Evolutionary conservation across 2,888 invertebrate species (phyloP), one percentile per base, ranked within the genome.

Genomic region (Formica aserva): DNA sequence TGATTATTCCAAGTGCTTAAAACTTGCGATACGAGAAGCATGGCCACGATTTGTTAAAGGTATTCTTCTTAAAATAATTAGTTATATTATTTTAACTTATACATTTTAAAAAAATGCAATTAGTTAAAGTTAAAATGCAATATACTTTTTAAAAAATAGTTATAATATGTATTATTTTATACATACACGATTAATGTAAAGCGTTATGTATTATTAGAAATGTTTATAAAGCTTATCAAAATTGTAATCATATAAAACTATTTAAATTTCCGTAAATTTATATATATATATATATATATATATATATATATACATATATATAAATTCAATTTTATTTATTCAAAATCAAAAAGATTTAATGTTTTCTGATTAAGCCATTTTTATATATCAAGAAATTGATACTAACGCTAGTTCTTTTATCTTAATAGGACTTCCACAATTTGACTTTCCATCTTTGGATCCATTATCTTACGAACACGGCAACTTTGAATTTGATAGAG

Each of bases 391-490:
- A 29, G 13, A 29, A 45, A 45, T 67, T 8, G 8, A 11, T 48
- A 45, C 3, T 48, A 38, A 38, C 26, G 29, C 18, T 41, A 41
- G 0, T 0, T 41, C 13, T 18, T 62, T 41, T 9, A 4, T 48
- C 5, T n/a, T 52, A 11, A 4, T 13, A 76, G 75, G 75, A 18
- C 18, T 63, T 26, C 75, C 75, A 48, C 63, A 76, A 76, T 48
- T 65, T 26, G 35, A 48, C 4, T 52, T 76, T 52, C 76, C 76
- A 26, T 2, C 76, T 13, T 13, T 65, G 18, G 65, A 76, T 52
- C 76, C 76, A 52, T 18, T 76, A 15, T 26, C 26, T 52, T 76
- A 26, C 2, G 18, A 76, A 76, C 3, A 26, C 0, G 48, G 18
- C 11, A 26, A 1, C 18, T 0, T 0, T 35, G 1, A 4, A 13